These are phyloP conservation scores for Bubo bubo DNA, from an alignment of 2,113 vertebrate species.

Conservation along the genomic window DNA sequence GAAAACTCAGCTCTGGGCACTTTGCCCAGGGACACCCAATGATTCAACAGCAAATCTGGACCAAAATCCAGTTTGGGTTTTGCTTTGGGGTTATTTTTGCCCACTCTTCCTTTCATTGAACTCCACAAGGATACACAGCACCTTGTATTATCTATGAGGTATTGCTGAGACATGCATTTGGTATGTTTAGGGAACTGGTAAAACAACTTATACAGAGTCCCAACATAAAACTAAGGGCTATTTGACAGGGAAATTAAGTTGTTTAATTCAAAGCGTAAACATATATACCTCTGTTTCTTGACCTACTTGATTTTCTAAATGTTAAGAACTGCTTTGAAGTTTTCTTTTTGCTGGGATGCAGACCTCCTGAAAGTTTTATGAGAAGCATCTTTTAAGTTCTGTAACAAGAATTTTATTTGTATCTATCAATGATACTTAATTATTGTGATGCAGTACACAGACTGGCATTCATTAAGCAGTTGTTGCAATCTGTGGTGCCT, in stretches of 20 bases:
- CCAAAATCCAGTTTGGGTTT: background rate
- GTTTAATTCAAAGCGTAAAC: background rate
- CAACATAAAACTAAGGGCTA: background rate
- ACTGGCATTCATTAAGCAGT: background rate
- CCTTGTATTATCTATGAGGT: background rate
- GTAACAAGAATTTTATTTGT: background rate
- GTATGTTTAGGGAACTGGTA: background rate
- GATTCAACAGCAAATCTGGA: background rate
- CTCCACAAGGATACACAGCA: background rate
- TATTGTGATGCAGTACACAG: background rate
- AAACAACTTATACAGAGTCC: background rate
- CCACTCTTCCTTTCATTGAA: background rate
- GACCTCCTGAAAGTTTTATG: slow-evolving; percentile 35
- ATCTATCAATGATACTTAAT: background rate
- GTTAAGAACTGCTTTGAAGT: slow-evolving; percentile 7
- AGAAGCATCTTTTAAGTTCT: background rate
- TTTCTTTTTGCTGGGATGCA: background rate
- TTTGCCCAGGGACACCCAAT: background rate
- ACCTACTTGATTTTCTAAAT: slow-evolving; percentile 23
- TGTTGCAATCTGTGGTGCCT: slow-evolving; percentile 26
- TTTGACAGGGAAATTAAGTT: background rate
- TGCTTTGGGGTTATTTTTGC: too few species aligned
- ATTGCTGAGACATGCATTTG: background rate
- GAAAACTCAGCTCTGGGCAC: background rate
- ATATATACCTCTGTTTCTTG: background rate